Evolutionary conservation across 2,797 vertebrate genomes (phyloP), one percentile per base, ranked within the genome.

Genomic region (Cottoperca gobio): DNA sequence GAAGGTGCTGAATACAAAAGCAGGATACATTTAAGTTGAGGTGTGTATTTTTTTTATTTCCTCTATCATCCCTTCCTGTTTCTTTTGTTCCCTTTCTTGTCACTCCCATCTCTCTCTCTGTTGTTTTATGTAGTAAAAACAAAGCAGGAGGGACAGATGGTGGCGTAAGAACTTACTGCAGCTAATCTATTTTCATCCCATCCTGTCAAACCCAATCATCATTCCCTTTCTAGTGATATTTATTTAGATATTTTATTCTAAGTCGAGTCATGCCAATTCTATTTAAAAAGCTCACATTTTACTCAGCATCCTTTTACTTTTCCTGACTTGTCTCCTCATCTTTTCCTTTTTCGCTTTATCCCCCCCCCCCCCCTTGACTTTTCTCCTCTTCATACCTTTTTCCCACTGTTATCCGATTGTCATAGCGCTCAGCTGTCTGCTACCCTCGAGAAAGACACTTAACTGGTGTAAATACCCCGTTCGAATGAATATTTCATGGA

Each of bases 381-480:
- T 60, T 68, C 55, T 37, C 28, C 50, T 65, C 16, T 45, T 53
- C 6, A 42, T 31, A 61, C 46, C 50, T 66, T 69, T 64, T 17
- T 26, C n/a, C 46, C 21, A 7, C 76, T 43, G 16, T 83, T 84
- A 71, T 81, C 66, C 0, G 0, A 61, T 86, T 86, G 86, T 62
- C 59, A 49, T 49, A 71, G 71, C 8, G 10, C 71, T 72, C 74
- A 72, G 82, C 73, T 43, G 65, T 82, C 76, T 82, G 57, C 59
- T 70, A 12, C 78, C 76, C 84, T 59, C 0, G 9, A 85, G 88
- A 81, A 89, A 90, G 83, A 82, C 66, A 83, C 77, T 89, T 81
- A 87, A 65, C 88, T 79, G 79, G 62, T 82, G 89, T 91, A 92
- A 93, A 92, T 81, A 91, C 87, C 53, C 78, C 13, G 71, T 84